Evolutionary conservation across 1,140 invertebrate species (phyloP).

Genomic region (Vollenhovia emeryi): DNA sequence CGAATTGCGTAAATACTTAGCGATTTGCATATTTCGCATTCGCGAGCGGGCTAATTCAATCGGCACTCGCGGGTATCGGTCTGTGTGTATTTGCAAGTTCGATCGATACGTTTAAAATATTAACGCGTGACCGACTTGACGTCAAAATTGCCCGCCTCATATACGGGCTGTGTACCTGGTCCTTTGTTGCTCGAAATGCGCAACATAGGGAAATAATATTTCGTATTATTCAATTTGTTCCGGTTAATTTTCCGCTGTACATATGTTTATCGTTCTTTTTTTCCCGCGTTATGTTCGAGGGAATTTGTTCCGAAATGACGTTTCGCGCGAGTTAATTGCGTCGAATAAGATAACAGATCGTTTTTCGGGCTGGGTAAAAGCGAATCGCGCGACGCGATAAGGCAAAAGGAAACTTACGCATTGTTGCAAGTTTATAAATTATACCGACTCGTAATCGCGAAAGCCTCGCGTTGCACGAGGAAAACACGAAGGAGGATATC

Average conservation of each 20-base stretch:
- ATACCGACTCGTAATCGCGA: not conserved
- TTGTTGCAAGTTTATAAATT: not conserved
- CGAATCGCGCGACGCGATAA: not conserved
- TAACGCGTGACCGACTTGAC: constrained; percentile 12
- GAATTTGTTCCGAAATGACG: not conserved
- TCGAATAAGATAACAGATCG: not conserved
- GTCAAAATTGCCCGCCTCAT: not conserved
- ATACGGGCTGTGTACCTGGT: not conserved
- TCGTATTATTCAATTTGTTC: not conserved
- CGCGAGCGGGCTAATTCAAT: constrained; percentile 36
- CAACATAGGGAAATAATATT: constrained; percentile 6
- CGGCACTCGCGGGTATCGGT: constrained; percentile 1
- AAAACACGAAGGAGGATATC: constrained; percentile 20
- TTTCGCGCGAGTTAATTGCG: not conserved
- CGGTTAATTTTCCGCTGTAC: not conserved
- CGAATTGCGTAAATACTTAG: constrained; percentile 22
- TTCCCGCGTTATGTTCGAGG: not conserved
- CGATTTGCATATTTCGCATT: constrained; percentile 40
- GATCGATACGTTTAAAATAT: constrained; percentile 54
- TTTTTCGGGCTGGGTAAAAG: not conserved
- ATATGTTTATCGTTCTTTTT: not conserved
- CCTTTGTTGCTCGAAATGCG: not conserved
- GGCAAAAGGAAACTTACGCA: not conserved
- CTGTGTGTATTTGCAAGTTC: constrained; percentile 26
- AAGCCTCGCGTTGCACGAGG: not conserved